phyloP scores from a whole-genome alignment of 2,113 vertebrate species.

The Spilogale gracilis region DNA sequence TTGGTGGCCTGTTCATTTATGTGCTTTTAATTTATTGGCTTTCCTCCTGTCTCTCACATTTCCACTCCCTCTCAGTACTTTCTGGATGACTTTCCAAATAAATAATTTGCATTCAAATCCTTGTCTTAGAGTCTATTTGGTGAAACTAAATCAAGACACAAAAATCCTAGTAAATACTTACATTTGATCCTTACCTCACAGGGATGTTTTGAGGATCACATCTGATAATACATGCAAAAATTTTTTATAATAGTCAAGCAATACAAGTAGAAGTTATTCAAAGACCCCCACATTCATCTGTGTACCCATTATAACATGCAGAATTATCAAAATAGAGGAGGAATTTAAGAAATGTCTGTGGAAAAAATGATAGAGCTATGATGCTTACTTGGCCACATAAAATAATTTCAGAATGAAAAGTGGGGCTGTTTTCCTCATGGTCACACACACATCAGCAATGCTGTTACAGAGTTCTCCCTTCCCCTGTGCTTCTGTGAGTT shows the following conservation, averaged over 20 bases:
- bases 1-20: background rate
- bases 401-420: slow-evolving; percentile 10
- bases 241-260: background rate
- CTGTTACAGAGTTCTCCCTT: background rate
- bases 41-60: background rate
- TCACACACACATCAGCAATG: background rate
- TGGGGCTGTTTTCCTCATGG: background rate
- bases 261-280: background rate
- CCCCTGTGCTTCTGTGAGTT: background rate
- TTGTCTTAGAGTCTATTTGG: slow-evolving; percentile 18
- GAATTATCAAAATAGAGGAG: background rate
- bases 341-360: background rate
- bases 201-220: background rate
- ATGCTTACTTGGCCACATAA: background rate
- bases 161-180: slow-evolving; percentile 17
- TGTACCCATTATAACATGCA: background rate
- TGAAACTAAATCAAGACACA: slow-evolving; percentile 29
- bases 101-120: slow-evolving; percentile 46
- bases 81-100: slow-evolving; percentile 17
- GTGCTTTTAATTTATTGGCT: slow-evolving; percentile 15
- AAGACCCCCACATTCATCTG: background rate
- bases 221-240: background rate
- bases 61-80: background rate
- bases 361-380: background rate
- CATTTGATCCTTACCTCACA: background rate